A percentile compares a stretch with the other conserved stretches of the same genome.
Conservation (phyloP, 2,113 vertebrate species). For the Sporophila hypoxantha region DNA sequence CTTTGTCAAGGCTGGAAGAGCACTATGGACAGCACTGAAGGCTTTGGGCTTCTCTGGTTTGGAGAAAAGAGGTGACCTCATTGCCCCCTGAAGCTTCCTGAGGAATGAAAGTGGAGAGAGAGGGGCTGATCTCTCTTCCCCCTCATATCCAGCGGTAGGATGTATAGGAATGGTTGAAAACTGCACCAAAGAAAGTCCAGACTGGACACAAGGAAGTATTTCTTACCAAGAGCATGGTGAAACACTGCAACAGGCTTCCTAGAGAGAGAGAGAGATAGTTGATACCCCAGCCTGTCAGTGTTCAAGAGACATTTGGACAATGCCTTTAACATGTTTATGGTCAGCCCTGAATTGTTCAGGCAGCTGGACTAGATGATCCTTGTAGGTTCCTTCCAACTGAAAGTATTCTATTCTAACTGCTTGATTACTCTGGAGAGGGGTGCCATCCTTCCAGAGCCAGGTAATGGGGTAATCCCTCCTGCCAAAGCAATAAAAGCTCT, state of each 20-base stretch:
- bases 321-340: background rate
- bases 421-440: background rate
- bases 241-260: background rate
- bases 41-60: background rate
- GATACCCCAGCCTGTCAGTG: background rate
- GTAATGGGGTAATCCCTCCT: background rate
- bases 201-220: background rate
- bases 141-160: background rate
- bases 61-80: background rate
- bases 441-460: background rate
- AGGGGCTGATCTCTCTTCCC: background rate
- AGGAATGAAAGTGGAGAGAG: background rate
- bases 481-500: background rate
- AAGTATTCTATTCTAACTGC: background rate
- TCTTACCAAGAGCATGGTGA: background rate
- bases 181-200: background rate
- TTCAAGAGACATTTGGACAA: background rate
- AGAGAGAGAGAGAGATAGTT: background rate
- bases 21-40: background rate
- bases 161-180: background rate
- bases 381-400: background rate
- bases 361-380: background rate
- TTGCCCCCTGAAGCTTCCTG: background rate
- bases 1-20: background rate
- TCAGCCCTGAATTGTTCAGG: background rate